These are phyloP conservation scores for Luscinia luscinia DNA, from an alignment of 2,797 vertebrate species.

Conservation along the genomic window DNA sequence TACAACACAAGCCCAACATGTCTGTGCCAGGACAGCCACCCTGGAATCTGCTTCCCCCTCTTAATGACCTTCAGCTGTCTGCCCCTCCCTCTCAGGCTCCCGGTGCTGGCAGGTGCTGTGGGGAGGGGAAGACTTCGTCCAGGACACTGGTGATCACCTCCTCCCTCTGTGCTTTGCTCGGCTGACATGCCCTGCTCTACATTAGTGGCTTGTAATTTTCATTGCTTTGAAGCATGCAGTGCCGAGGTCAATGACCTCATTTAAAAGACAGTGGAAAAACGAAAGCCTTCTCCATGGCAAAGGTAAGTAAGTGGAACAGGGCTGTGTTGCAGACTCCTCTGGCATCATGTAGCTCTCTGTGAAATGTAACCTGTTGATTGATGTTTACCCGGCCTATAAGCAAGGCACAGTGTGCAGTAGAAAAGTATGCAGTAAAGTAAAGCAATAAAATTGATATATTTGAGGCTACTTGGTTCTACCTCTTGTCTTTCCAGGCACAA, in stretches of 20 bases:
- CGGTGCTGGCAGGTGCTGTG: conserved; percentile 35
- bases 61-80: conserved; percentile 62
- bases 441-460: not conserved
- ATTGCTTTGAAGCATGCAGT: not conserved
- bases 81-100: not conserved
- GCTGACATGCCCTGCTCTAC: not conserved
- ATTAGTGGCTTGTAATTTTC: not conserved
- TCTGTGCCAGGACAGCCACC: conserved; percentile 18
- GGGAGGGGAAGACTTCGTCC: not conserved
- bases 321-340: not conserved
- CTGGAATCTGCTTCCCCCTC: conserved; percentile 7
- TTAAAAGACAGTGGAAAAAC: not conserved
- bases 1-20: not conserved
- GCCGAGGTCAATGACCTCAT: not conserved
- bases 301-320: not conserved
- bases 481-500: not conserved
- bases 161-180: not conserved
- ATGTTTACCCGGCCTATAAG: not conserved
- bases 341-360: not conserved
- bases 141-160: not conserved
- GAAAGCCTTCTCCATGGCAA: accelerated
- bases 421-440: not conserved
- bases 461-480: not conserved
- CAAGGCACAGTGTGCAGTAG: not conserved
- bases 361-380: not conserved